phyloP scores from a whole-genome alignment of 2,797 vertebrate genomes.

The Holocentrus rufus region DNA sequence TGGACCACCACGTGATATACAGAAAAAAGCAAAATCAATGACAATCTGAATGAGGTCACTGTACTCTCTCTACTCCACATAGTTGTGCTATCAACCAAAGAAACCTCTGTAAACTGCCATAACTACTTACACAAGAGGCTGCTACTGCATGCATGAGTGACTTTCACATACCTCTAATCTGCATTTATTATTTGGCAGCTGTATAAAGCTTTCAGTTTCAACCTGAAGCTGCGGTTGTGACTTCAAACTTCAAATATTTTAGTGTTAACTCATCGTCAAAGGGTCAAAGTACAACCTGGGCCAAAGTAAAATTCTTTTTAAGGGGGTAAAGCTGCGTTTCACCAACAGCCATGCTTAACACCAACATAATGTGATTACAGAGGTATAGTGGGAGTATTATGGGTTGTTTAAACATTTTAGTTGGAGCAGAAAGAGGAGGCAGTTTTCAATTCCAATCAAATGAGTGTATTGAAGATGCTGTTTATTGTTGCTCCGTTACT shows the following conservation, averaged over 20 bases:
- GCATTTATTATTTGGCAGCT: not conserved
- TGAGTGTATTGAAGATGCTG: too few relatives aligned
- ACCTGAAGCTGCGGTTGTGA: not conserved
- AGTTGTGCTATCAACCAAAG: not conserved
- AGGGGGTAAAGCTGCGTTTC: not conserved
- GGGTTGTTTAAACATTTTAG: too few relatives aligned
- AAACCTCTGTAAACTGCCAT: not conserved
- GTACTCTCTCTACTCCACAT: not conserved
- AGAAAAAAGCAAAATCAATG: slow-evolving; percentile 22
- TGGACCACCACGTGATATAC: slow-evolving; percentile 47
- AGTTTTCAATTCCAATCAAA: too few relatives aligned
- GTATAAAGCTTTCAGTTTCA: not conserved
- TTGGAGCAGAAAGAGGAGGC: too few relatives aligned
- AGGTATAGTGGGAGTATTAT: too few relatives aligned
- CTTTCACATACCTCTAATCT: not conserved
- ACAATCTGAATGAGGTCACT: slow-evolving; percentile 14
- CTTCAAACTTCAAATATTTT: slow-evolving; percentile 33
- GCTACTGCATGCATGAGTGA: not conserved
- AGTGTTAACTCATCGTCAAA: slow-evolving; percentile 25
- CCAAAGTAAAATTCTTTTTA: slow-evolving; percentile 14
- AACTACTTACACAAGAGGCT: not conserved
- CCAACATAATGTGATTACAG: not conserved
- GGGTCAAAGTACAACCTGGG: slow-evolving; percentile 57
- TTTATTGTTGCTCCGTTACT: too few relatives aligned
- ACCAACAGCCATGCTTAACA: not conserved